Conservation (phyloP, 2,888 invertebrate species). For the Corythucha ciliata region DNA sequence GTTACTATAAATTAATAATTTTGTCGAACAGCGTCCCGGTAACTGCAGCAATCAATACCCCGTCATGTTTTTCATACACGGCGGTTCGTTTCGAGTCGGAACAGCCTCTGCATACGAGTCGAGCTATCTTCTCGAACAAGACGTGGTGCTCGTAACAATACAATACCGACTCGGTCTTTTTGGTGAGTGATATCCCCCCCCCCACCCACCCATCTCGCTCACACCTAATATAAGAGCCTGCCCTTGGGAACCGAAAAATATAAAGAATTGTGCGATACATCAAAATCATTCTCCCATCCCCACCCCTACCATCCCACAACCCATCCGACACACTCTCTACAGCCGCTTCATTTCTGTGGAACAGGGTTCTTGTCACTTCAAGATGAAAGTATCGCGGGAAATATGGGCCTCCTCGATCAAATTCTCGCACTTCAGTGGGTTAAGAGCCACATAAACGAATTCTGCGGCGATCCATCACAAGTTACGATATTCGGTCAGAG, state of each 20-base stretch:
- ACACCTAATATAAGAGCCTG: too few relatives aligned
- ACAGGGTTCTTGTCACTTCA: conserved; percentile 46
- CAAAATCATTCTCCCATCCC: too few relatives aligned
- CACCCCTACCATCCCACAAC: too few relatives aligned
- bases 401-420: conserved; percentile 47
- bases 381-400: conserved; percentile 46
- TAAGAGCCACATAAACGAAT: conserved; percentile 43
- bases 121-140: conserved; percentile 43
- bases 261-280: too few relatives aligned
- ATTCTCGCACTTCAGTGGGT: conserved; percentile 47
- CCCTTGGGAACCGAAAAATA: too few relatives aligned
- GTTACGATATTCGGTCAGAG: conserved; percentile 50
- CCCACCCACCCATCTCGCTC: too few relatives aligned
- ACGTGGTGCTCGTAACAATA: conserved; percentile 45
- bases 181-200: too few relatives aligned
- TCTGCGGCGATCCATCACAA: conserved; percentile 46
- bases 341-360: too few relatives aligned
- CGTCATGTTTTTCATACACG: conserved; percentile 44
- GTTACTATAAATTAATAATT: too few relatives aligned
- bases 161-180: conserved; percentile 47
- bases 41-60: conserved; percentile 37
- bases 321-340: too few relatives aligned
- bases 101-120: conserved; percentile 38
- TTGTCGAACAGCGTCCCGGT: conserved; percentile 29
- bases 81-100: conserved; percentile 43